Base-by-base conservation (phyloP, 2,797 vertebrate species). In the Myotis daubentonii region DNA sequence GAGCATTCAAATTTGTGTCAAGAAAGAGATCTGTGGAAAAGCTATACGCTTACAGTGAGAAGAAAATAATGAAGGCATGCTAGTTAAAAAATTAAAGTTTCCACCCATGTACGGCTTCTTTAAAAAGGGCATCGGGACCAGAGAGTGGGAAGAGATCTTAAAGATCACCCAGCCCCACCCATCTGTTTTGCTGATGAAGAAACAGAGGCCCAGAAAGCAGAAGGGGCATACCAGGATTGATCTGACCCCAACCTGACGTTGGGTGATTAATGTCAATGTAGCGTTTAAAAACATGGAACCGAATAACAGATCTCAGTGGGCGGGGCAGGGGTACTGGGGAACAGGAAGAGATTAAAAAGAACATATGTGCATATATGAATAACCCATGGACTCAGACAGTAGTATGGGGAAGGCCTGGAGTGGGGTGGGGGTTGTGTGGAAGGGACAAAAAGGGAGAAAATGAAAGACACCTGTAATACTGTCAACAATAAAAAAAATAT, bases 11-110 rank as follows among this genome's bases (percentile, higher is more conserved):
- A 82, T 87, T 30, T 41, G 44, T 55, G 47, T 38, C 9, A 36
- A 95, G 28, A 47, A 91, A 80, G 23, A n/a, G 10, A 75, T 72
- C n/a, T 91, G 47, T 68, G 25, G 44, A 47, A 87, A 88, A 85
- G 16, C 2, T 66, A 8, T 36, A 10, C 81, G 10, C 33, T 75
- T 55, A 66, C 74, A 41, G 33, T 65, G 23, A 68, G 38, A 88
- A 65, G 51, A 89, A 68, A 92, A 78, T 44, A 93, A 84, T 44
- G 66, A 51, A 4, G 28, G 13, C 23, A 72, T 72, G 15, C 23
- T 88, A 89, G 51, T 70, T 65, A 41, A 13, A 71, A 30, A 87
- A 47, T 30, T 15, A 79, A 57, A 2, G 75, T 72, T 49, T 87
- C 41, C 28, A 62, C 6, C 4, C 22, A 53, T 57, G 15, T 41